These are phyloP conservation scores for Cathartes aura DNA, from an alignment of 2,113 vertebrate genomes.

Conservation along the genomic window DNA sequence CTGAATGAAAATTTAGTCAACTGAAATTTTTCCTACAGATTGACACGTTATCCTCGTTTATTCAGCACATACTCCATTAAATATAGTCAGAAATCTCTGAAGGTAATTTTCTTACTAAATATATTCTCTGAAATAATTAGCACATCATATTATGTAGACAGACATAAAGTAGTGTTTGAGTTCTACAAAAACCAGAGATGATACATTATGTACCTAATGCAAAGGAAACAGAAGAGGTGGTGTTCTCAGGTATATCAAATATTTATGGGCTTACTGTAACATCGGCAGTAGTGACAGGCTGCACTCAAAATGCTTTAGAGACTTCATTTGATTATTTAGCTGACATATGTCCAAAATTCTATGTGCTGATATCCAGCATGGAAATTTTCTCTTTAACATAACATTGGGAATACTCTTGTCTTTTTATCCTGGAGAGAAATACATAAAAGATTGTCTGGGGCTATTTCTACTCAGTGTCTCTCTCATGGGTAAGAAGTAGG, in stretches of 20 bases:
- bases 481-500: neutral
- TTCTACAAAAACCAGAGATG: neutral
- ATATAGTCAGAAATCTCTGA: neutral
- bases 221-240: neutral
- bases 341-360: neutral
- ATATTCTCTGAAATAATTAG: neutral
- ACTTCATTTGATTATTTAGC: neutral
- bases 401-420: neutral
- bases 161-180: neutral
- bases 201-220: neutral
- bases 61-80: neutral
- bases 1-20: neutral
- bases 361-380: neutral
- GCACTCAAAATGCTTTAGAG: neutral
- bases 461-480: neutral
- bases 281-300: neutral
- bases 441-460: neutral
- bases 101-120: neutral
- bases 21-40: neutral
- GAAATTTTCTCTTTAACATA: neutral
- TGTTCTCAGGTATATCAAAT: neutral
- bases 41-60: neutral
- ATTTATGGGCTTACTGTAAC: conserved; percentile 19
- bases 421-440: neutral
- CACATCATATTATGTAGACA: neutral